Percentiles rank a stretch among this genome's conserved stretches.
phyloP scores from a whole-genome alignment of 2,113 vertebrate species.

The Gymnorhina tibicen region DNA sequence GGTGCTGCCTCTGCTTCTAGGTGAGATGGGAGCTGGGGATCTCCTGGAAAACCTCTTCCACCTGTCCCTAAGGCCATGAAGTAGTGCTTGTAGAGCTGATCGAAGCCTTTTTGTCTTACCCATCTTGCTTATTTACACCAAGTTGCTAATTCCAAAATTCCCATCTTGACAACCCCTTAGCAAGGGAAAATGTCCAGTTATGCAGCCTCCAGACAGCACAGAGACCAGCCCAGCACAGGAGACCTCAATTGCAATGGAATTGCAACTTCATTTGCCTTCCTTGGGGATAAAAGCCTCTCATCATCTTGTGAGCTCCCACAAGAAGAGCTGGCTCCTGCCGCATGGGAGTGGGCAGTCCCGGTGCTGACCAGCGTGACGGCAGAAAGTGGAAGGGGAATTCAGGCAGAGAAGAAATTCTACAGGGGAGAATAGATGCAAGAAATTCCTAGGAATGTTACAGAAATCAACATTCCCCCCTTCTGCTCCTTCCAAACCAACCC shows the following conservation, averaged over 20 bases:
- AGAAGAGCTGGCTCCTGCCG: neutral
- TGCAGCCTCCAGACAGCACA: neutral
- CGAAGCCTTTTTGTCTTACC: neutral
- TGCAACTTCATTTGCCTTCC: neutral
- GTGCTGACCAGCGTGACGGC: neutral
- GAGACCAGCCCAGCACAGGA: neutral
- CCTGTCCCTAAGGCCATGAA: neutral
- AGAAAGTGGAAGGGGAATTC: neutral
- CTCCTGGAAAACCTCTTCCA: neutral
- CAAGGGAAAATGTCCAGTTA: neutral
- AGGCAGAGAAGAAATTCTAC: constrained; percentile 3
- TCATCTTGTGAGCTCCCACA: neutral
- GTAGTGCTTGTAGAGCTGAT: neutral
- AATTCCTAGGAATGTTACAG: constrained; percentile 48
- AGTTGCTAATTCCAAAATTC: neutral
- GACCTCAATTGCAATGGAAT: neutral
- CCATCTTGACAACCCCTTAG: neutral
- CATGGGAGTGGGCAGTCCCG: neutral
- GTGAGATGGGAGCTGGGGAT: neutral
- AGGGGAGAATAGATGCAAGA: constrained; percentile 15
- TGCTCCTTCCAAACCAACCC: constrained; percentile 54
- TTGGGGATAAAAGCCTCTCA: neutral
- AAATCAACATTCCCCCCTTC: constrained; percentile 47
- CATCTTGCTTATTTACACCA: neutral
- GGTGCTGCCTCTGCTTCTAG: fast-evolving